Percentiles rank a stretch among this genome's conserved stretches.
phyloP scores from a whole-genome alignment of 2,888 invertebrate species.

The Drosophila kokeensis region DNA sequence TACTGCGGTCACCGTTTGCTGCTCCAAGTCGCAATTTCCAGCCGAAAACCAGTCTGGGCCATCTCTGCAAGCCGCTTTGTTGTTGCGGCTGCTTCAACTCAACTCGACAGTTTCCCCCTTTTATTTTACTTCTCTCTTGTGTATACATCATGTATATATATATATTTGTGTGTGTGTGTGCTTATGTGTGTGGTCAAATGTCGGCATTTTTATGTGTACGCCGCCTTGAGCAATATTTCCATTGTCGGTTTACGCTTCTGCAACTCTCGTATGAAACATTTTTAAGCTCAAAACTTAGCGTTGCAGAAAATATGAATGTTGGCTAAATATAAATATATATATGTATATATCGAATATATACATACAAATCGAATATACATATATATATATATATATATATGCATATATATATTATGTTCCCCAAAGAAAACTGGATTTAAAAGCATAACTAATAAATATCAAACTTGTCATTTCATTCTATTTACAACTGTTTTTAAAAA shows the following conservation, averaged over 20 bases:
- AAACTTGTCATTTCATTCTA: background rate
- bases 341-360: background rate
- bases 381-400: background rate
- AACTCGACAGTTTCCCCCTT: slow-evolving; percentile 57
- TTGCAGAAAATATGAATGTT: slow-evolving; percentile 70
- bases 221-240: slow-evolving; percentile 74
- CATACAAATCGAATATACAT: background rate
- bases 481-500: slow-evolving; percentile 4
- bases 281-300: slow-evolving; percentile 63
- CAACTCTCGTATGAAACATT: slow-evolving; percentile 35
- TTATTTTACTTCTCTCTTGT: slow-evolving; percentile 31
- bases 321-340: slow-evolving; percentile 1
- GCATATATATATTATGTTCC: background rate
- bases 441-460: background rate
- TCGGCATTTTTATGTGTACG: slow-evolving; percentile 74
- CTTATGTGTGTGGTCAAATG: slow-evolving; percentile 74
- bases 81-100: slow-evolving; percentile 25
- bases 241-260: slow-evolving; percentile 64
- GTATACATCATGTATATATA: background rate
- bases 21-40: slow-evolving; percentile 62
- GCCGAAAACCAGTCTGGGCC: slow-evolving; percentile 78
- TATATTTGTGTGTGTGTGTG: slow-evolving; percentile 21
- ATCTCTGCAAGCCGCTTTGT: slow-evolving; percentile 62
- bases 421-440: background rate
- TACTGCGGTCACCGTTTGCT: slow-evolving; percentile 41